Evolutionary conservation across 1,140 invertebrate genomes (phyloP), one percentile per base, ranked within the genome.

Genomic region (Ectropis grisescens): DNA sequence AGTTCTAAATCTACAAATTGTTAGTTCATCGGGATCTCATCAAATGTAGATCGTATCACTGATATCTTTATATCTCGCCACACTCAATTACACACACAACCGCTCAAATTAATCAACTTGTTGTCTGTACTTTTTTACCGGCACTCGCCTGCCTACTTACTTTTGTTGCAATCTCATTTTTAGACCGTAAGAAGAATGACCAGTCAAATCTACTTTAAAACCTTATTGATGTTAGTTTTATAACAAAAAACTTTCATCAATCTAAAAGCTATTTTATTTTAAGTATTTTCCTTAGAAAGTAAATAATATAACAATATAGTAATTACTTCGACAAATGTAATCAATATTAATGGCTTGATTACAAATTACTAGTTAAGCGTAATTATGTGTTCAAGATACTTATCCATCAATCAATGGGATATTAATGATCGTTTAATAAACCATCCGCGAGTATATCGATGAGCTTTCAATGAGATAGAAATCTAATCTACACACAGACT

Each of bases 11-110:
- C n/a, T 53, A 61, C 47, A 50, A 61, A 68, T 61, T 61, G 60
- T 64, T 45, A 40, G 53, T 51, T 51, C 59, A 65, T 62, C 48
- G 55, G 43, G 47, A 56, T 54, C 46, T 51, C 66, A 71, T 71
- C 59, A 61, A 51, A 58, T 56, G 28, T 43, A 59, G 59, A 71
- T 68, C 42, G 47, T 33, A 29, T 30, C 36, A 35, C 49, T 61
- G 60, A 66, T 66, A 66, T 65, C 51, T 66, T 57, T 38, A 64
- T 58, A 57, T 47, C 47, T 48, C 36, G 32, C 36, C 28, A 41
- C 41, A 42, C 41, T 43, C 41, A 34, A 56, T 50, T 49, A 49
- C 49, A 28, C 25, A 14, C 23, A 37, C 32, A 32, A 39, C 28
- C 45, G 39, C 28, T 48, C 51, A 59, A 59, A 64, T 55, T 54